A percentile compares a stretch with the other conserved stretches of the same genome.
Evolutionary conservation across 2,113 vertebrate species (phyloP).

Genomic region (Chloebia gouldiae): DNA sequence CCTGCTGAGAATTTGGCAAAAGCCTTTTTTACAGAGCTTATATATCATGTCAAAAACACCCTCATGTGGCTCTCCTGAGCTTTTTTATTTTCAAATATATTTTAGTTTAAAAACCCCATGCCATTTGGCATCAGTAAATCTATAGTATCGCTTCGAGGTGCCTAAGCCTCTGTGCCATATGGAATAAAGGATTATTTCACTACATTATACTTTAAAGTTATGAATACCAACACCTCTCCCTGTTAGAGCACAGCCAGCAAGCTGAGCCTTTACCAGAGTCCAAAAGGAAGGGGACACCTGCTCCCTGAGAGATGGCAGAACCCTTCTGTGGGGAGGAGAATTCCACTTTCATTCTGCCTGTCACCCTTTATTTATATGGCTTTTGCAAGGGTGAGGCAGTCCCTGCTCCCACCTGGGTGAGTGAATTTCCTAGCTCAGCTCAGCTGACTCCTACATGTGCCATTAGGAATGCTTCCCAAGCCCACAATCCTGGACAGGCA

Average conservation of each 20-base stretch:
- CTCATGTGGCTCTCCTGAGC: background rate
- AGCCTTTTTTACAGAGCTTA: constrained; percentile 39
- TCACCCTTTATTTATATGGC: background rate
- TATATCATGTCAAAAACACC: background rate
- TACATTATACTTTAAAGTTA: constrained; percentile 31
- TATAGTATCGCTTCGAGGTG: background rate
- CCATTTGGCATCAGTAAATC: constrained; percentile 43
- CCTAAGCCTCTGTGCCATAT: constrained; percentile 12
- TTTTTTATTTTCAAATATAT: background rate
- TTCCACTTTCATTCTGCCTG: background rate
- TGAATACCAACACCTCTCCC: background rate
- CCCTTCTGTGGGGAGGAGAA: background rate
- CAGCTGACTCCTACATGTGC: fast-evolving
- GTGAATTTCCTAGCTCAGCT: background rate
- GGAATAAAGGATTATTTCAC: constrained; percentile 57
- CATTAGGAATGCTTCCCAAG: background rate
- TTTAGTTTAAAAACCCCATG: constrained; percentile 19
- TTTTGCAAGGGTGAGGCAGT: background rate
- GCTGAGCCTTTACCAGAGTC: background rate
- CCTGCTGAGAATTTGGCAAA: background rate
- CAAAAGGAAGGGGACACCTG: background rate
- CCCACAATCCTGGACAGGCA: background rate
- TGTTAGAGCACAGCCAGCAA: background rate
- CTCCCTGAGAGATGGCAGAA: background rate
- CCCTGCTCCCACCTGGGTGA: background rate